These are phyloP conservation scores for Smutsia temminckii DNA, from an alignment of 2,797 vertebrate species.

Conservation along the genomic window DNA sequence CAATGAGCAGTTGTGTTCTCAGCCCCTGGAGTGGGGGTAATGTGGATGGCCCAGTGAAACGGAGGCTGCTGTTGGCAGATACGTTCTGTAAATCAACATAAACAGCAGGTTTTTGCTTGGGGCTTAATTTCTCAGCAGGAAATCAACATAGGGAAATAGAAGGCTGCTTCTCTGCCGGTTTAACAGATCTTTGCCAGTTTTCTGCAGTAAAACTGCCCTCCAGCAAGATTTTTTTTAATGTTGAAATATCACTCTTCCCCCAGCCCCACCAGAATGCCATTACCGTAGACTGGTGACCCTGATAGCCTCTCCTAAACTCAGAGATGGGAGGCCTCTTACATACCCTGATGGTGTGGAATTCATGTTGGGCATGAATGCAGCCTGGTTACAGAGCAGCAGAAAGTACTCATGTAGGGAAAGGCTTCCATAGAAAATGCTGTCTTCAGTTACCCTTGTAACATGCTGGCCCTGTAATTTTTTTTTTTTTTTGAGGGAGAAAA, in stretches of 20 bases:
- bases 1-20: slow-evolving; percentile 49
- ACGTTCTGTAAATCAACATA: slow-evolving; percentile 47
- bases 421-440: neutral
- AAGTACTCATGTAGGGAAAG: neutral
- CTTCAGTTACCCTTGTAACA: neutral
- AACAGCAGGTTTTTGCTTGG: slow-evolving; percentile 55
- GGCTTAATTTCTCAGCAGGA: slow-evolving; percentile 61
- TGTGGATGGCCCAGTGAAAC: neutral
- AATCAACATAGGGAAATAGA: slow-evolving; percentile 2
- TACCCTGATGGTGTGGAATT: neutral
- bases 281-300: neutral
- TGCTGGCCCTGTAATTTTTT: neutral
- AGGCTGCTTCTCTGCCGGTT: neutral
- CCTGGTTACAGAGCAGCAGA: neutral
- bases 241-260: neutral
- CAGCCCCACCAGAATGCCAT: neutral
- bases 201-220: slow-evolving; percentile 30
- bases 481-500: neutral
- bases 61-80: slow-evolving; percentile 54
- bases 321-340: neutral
- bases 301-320: neutral
- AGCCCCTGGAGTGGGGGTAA: neutral
- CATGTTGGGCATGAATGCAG: neutral
- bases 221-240: neutral
- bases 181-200: neutral